Evolutionary conservation across 2,888 invertebrate species (phyloP).

Genomic region (Galeopsomyia nigrocyanea): DNA sequence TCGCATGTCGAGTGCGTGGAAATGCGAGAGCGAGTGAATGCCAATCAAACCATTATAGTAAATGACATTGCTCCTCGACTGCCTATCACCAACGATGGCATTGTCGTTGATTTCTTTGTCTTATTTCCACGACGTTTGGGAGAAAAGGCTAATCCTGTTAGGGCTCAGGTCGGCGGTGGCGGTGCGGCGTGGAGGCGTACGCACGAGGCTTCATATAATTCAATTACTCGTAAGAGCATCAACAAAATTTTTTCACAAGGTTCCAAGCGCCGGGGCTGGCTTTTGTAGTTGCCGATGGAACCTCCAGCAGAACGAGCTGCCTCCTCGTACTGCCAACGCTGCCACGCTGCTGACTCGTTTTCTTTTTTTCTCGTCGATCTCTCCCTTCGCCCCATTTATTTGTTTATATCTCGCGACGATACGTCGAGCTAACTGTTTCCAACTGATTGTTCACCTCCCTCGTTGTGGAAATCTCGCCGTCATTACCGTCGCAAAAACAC

Average conservation of each 20-base stretch:
- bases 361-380: slow-evolving; percentile 5
- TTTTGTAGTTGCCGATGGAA: slow-evolving; percentile 56
- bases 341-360: no score
- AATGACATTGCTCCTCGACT: background rate
- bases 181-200: slow-evolving; percentile 29
- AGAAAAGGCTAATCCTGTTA: slow-evolving; percentile 61
- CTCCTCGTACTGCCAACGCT: slow-evolving; percentile 15
- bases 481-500: slow-evolving; percentile 15
- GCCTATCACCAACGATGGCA: no score
- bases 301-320: slow-evolving; percentile 35
- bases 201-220: slow-evolving; percentile 64
- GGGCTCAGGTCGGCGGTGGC: slow-evolving; percentile 51
- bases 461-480: slow-evolving; percentile 21
- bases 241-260: slow-evolving; percentile 59
- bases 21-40: slow-evolving; percentile 11
- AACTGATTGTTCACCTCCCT: no score
- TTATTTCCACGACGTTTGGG: slow-evolving; percentile 14
- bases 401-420: slow-evolving; percentile 14
- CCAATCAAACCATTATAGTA: slow-evolving; percentile 23
- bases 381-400: slow-evolving; percentile 12
- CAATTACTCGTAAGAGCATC: slow-evolving; percentile 63
- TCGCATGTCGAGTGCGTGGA: slow-evolving; percentile 20
- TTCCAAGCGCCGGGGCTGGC: slow-evolving; percentile 45
- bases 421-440: no score
- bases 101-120: slow-evolving; percentile 29